phyloP scores from a whole-genome alignment of 2,888 invertebrate genomes.

The Mimachlamys varia region DNA sequence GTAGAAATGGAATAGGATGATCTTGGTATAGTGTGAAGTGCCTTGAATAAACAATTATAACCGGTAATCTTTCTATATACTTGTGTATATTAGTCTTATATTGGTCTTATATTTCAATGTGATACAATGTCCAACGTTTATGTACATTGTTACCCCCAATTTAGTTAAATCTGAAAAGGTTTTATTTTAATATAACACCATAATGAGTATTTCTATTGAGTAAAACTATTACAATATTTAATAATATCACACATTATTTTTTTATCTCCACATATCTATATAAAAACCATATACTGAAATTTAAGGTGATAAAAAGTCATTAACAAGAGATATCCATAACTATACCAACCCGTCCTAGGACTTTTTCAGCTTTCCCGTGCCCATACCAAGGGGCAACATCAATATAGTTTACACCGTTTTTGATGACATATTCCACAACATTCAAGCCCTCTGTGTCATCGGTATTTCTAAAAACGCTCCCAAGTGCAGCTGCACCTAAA shows the following conservation, averaged over 20 bases:
- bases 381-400: constrained; percentile 98
- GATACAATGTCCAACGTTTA: no score
- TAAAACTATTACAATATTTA: no score
- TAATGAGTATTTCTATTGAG: no score
- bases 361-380: constrained; percentile 91
- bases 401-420: constrained; percentile 93
- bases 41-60: constrained; percentile 79
- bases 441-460: constrained; percentile 87
- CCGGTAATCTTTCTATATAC: not conserved
- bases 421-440: constrained; percentile 88
- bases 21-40: constrained; percentile 90
- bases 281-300: no score
- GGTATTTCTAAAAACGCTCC: constrained; percentile 74
- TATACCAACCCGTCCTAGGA: constrained; percentile 87
- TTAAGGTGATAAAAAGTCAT: no score
- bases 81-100: no score
- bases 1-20: constrained; percentile 94
- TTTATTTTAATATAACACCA: no score
- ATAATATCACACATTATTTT: no score
- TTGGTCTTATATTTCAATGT: no score
- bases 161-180: no score
- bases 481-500: constrained; percentile 77
- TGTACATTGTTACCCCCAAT: no score
- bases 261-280: no score
- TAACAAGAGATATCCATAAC: not conserved